A percentile compares a stretch with the other conserved stretches of the same genome.
phyloP scores from a whole-genome alignment of 2,888 invertebrate genomes.

The Strigamia maritima region DNA sequence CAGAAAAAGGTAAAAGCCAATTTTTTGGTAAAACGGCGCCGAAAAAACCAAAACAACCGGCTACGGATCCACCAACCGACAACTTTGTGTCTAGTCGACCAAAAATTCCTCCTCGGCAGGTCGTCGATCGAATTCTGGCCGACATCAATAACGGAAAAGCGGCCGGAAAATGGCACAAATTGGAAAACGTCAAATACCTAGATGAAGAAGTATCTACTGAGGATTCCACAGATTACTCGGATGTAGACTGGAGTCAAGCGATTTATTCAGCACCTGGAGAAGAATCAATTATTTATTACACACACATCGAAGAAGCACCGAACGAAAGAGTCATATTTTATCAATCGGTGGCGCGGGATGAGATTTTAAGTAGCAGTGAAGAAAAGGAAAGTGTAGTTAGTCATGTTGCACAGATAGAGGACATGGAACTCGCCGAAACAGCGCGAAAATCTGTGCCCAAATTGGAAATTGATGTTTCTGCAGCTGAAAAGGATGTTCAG shows the following conservation, averaged over 20 bases:
- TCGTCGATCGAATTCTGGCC: background rate
- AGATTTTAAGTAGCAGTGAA: background rate
- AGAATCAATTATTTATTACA: slow-evolving; percentile 27
- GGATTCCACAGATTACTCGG: slow-evolving; percentile 35
- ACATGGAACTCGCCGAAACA: slow-evolving; percentile 32
- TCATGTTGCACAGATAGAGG: slow-evolving; percentile 32
- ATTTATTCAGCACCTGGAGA: background rate
- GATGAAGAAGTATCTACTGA: slow-evolving; percentile 37
- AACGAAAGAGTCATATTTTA: slow-evolving; percentile 35
- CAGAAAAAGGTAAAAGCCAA: background rate
- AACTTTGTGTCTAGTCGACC: background rate
- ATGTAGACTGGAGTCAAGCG: slow-evolving; percentile 37
- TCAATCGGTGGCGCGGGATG: background rate
- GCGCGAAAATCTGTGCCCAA: too few relatives aligned
- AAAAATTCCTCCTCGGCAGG: slow-evolving; percentile 11
- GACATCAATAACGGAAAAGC: background rate
- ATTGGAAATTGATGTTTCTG: background rate
- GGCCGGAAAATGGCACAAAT: slow-evolving; percentile 18
- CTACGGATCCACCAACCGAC: background rate
- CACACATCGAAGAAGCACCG: slow-evolving; percentile 28
- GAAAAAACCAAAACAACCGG: too few relatives aligned
- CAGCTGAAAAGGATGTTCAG: background rate
- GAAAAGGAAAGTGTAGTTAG: background rate
- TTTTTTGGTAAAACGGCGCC: background rate
- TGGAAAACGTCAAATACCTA: slow-evolving; percentile 37